A percentile compares a stretch with the other conserved stretches of the same genome.
Conservation (phyloP, 2,797 vertebrate genomes). For the Takifugu ocellatus region DNA sequence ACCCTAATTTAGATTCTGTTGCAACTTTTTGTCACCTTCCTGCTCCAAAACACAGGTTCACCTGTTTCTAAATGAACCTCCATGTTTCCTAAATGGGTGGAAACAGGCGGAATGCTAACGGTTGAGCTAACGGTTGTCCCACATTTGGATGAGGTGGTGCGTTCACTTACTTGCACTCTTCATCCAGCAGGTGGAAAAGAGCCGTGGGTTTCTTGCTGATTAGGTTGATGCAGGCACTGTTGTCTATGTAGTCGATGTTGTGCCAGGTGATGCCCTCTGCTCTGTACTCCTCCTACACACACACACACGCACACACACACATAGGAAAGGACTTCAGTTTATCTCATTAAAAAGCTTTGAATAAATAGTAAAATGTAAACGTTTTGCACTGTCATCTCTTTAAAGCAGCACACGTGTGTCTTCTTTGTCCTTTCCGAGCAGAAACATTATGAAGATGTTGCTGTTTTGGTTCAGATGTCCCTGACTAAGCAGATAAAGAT, state of each 20-base stretch:
- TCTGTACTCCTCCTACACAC: constrained; percentile 89
- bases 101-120: too few species aligned
- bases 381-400: background rate
- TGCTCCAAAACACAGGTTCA: too few species aligned
- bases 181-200: constrained; percentile 94
- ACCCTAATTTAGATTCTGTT: too few species aligned
- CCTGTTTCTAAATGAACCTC: too few species aligned
- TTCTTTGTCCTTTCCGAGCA: background rate
- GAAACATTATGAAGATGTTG: background rate
- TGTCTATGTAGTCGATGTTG: constrained; percentile 95
- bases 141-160: background rate
- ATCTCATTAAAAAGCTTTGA: background rate
- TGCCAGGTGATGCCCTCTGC: constrained; percentile 95
- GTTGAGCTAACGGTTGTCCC: too few species aligned
- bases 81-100: too few species aligned
- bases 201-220: constrained; percentile 98
- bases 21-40: too few species aligned
- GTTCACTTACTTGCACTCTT: constrained; percentile 93
- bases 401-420: background rate
- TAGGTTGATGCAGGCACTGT: constrained; percentile 92
- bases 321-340: background rate
- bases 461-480: background rate
- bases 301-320: background rate
- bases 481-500: background rate
- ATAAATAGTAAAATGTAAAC: background rate